Base-by-base conservation (phyloP, 2,113 vertebrate species). In the Tachysurus vachellii region DNA sequence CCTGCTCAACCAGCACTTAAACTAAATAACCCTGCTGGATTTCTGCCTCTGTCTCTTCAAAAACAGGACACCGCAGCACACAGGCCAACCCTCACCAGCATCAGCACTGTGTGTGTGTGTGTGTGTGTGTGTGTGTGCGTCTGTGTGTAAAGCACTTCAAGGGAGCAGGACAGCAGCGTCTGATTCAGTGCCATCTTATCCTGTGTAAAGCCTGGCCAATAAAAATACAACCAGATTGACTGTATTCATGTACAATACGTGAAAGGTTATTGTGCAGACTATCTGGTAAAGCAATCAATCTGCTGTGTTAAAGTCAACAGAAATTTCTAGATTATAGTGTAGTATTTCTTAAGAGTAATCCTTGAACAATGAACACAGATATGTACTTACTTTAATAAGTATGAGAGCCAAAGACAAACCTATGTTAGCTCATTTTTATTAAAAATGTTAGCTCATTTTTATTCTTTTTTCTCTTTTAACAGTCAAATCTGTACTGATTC, bases 1-100 rank as follows among this genome's bases (percentile, higher is more conserved):
- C 76, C 84, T 75, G 86, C 85, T 89, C 84, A 89, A 89, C 89
- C 90, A 88, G 88, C 90, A 91, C 88, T 91, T 91, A 91, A 89
- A 91, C 90, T 88, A 89, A 86, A 91, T 88, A 89, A 89, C 86
- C 90, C 86, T 57, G 83, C 85, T 88, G 89, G 83, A 90, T 88
- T 86, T 88, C 86, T 89, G 80, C 44, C 21, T 70, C 84, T 84
- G 61, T 88, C 84, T 89, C 80, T 88, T 84, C 86, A 88, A 59
- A 54, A 54, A 54, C 71, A 28, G 80, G 85, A 87, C 66, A 64
- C 59, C 50, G 23, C 87, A 66, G 64, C 80, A 84, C 86, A 89
- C 62, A 66, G 26, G 70, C 70, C 80, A 2, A 70, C 80, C 79
- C 64, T 59, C 77, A 42, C n/a, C 42, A 64, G 83, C 76, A 28